phyloP scores from a whole-genome alignment of 2,888 invertebrate species.

The Patella caerulea region DNA sequence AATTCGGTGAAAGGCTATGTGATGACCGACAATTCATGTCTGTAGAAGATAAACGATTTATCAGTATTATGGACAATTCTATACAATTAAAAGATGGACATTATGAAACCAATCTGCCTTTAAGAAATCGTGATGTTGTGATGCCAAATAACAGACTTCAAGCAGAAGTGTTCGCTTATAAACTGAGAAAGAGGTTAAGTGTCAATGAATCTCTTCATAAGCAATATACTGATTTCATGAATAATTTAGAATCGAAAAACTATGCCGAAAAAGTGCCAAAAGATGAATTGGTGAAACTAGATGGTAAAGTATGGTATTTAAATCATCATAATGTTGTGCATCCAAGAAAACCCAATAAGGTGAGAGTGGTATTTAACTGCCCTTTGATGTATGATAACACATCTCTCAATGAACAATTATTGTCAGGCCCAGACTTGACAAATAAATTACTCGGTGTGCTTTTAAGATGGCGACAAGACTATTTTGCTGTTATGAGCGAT shows the following conservation, averaged over 20 bases:
- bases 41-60: slow-evolving; percentile 76
- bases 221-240: slow-evolving; percentile 25
- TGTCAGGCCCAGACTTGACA: slow-evolving; percentile 32
- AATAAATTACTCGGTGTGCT: slow-evolving; percentile 33
- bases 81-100: slow-evolving; percentile 12
- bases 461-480: slow-evolving; percentile 31
- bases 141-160: slow-evolving; percentile 11
- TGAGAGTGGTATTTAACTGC: slow-evolving; percentile 37
- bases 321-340: slow-evolving; percentile 20
- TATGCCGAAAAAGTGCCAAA: too few species aligned
- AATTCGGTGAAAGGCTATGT: slow-evolving; percentile 73
- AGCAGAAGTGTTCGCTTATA: neutral
- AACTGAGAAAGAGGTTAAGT: slow-evolving; percentile 17
- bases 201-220: slow-evolving; percentile 14
- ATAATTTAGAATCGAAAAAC: slow-evolving; percentile 23
- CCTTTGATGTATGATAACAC: slow-evolving; percentile 26
- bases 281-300: neutral
- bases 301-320: slow-evolving; percentile 20
- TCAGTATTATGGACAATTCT: slow-evolving; percentile 18
- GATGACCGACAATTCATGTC: slow-evolving; percentile 85
- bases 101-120: slow-evolving; percentile 25
- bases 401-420: slow-evolving; percentile 31
- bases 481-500: slow-evolving; percentile 31
- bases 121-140: slow-evolving; percentile 10
- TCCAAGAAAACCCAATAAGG: slow-evolving; percentile 24